Conservation (phyloP, 2,888 invertebrate species). For the Euplagia quadripunctaria region DNA sequence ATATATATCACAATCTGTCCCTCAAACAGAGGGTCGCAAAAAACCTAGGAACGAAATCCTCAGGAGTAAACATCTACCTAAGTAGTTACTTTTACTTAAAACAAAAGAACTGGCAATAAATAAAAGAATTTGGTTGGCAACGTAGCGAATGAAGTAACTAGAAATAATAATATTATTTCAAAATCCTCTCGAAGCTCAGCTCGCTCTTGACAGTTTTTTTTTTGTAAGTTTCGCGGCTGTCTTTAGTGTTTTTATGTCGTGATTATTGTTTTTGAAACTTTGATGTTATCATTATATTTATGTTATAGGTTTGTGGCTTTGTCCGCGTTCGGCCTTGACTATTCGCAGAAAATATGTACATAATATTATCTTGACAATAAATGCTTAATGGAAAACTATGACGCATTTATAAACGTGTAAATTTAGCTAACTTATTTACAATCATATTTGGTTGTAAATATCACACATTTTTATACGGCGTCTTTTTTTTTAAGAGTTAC, state of each 20-base stretch:
- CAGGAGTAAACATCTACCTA: too few species aligned
- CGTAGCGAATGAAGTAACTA: neutral
- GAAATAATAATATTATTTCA: neutral
- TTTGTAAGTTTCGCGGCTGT: conserved; percentile 8
- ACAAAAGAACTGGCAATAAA: too few species aligned
- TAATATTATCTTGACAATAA: conserved; percentile 18
- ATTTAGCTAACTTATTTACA: neutral
- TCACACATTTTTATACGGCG: neutral
- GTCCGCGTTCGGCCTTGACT: conserved; percentile 10
- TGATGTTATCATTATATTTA: conserved; percentile 25
- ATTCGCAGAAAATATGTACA: conserved; percentile 12
- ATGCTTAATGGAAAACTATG: conserved; percentile 7
- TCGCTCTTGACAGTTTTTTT: conserved; percentile 24
- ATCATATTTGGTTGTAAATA: too few species aligned
- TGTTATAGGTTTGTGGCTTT: conserved; percentile 10
- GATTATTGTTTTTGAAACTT: conserved; percentile 27
- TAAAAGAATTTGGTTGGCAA: too few species aligned
- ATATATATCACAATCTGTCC: too few species aligned
- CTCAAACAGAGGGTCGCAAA: too few species aligned
- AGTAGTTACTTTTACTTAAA: too few species aligned
- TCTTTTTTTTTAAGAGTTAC: neutral
- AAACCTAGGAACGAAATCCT: too few species aligned
- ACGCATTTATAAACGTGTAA: neutral
- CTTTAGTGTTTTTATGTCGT: conserved; percentile 23
- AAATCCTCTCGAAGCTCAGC: neutral